phyloP scores from a whole-genome alignment of 2,888 invertebrate species.

The Prenolepis imparis region DNA sequence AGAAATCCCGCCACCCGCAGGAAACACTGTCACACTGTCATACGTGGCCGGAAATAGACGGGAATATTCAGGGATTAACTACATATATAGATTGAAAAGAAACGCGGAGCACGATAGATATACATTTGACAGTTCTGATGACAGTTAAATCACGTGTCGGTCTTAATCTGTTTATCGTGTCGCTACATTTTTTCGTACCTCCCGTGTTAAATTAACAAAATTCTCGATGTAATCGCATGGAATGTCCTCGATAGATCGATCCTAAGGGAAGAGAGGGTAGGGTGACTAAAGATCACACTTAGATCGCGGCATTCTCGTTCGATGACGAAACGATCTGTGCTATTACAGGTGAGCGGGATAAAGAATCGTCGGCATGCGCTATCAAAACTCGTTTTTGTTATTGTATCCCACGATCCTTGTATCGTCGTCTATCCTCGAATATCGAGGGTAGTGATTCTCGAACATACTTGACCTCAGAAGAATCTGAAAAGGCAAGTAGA shows the following conservation, averaged over 20 bases:
- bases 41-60: not conserved
- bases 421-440: slow-evolving; percentile 53
- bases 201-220: slow-evolving; percentile 2
- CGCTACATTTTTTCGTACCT: slow-evolving; percentile 15
- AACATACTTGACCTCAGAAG: not conserved
- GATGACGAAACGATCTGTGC: slow-evolving; percentile 71
- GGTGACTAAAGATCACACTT: not conserved
- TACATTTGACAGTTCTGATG: not conserved
- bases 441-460: slow-evolving; percentile 11
- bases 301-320: slow-evolving; percentile 59
- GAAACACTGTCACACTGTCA: slow-evolving; percentile 35
- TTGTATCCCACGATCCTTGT: slow-evolving; percentile 50
- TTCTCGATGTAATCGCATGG: slow-evolving; percentile 61
- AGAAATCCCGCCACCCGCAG: slow-evolving; percentile 65
- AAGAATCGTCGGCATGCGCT: slow-evolving; percentile 72
- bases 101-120: not conserved
- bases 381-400: slow-evolving; percentile 75
- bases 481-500: not conserved
- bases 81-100: not conserved
- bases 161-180: slow-evolving; percentile 8
- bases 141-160: not conserved
- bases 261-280: slow-evolving; percentile 28
- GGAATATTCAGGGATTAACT: not conserved
- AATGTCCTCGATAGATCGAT: slow-evolving; percentile 1
- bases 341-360: slow-evolving; percentile 71